Evolutionary conservation across 2,113 vertebrate species (phyloP).

Genomic region (Gymnarchus niloticus): DNA sequence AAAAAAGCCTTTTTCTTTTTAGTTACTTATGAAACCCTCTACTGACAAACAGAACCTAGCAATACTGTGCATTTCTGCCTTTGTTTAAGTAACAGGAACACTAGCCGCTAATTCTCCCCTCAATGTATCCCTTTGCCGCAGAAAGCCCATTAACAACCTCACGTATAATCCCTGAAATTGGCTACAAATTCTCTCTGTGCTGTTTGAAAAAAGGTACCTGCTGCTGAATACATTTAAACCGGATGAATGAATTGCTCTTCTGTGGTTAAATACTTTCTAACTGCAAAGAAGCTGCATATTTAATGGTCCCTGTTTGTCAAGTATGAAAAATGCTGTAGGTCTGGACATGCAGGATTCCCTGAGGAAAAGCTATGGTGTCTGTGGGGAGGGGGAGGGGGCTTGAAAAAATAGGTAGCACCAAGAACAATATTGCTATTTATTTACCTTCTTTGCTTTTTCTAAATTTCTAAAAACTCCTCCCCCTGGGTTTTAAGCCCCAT

Average conservation of each 20-base stretch:
- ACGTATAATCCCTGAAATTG: conserved; percentile 60
- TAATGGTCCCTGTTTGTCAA: not conserved
- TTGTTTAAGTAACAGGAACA: conserved; percentile 39
- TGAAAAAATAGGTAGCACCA: not conserved
- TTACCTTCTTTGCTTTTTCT: not conserved
- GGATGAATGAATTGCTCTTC: conserved; percentile 18
- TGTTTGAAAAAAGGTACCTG: not conserved
- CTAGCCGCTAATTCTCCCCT: conserved; percentile 37
- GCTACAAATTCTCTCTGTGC: conserved; percentile 40
- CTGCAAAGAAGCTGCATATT: conserved; percentile 4
- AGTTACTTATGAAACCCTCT: not conserved
- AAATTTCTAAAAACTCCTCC: not conserved
- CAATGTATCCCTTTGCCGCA: conserved; percentile 53
- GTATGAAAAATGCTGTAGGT: not conserved
- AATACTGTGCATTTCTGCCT: not conserved
- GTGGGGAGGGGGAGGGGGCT: not conserved
- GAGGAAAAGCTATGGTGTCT: not conserved
- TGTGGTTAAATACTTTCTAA: conserved; percentile 7
- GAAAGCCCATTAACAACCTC: conserved; percentile 61
- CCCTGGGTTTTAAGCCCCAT: not conserved
- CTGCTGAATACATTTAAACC: conserved; percentile 23
- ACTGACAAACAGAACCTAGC: not conserved
- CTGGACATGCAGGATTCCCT: not conserved
- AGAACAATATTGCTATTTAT: not conserved
- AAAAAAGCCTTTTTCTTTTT: not conserved